Percentiles rank a stretch among this genome's conserved stretches.
Conservation (phyloP, 92 coral and sea anemone species). For the Montipora capitata region DNA sequence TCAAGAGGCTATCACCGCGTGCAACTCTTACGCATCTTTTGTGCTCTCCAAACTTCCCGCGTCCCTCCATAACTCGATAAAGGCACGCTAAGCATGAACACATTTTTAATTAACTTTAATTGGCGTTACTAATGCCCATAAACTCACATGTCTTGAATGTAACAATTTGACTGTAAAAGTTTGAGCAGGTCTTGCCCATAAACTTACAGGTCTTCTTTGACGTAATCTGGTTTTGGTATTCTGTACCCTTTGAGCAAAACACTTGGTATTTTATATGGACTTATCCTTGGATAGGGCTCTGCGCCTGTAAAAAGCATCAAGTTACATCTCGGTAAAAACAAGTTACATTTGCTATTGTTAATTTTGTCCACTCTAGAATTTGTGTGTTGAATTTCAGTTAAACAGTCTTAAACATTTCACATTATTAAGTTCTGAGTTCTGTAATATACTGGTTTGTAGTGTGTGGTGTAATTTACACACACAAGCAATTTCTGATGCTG, state of each 20-base stretch:
- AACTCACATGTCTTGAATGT: constrained; percentile 22
- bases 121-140: not conserved
- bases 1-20: too few species aligned
- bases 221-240: constrained; percentile 46
- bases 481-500: too few species aligned
- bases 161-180: not conserved
- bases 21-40: too few species aligned
- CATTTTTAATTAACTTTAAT: too few species aligned
- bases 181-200: not conserved
- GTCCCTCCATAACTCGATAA: too few species aligned
- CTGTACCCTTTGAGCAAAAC: constrained; percentile 40
- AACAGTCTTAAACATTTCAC: not conserved
- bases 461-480: too few species aligned
- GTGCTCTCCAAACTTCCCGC: too few species aligned
- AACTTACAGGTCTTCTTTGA: constrained; percentile 48
- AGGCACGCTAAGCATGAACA: too few species aligned
- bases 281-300: constrained; percentile 38
- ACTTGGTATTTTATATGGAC: constrained; percentile 23
- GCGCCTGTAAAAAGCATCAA: constrained; percentile 15
- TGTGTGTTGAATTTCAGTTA: not conserved
- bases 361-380: too few species aligned
- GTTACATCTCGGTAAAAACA: not conserved
- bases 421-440: too few species aligned
- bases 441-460: too few species aligned
- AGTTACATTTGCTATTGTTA: too few species aligned